These are phyloP conservation scores for Enteromius anoplus DNA, from an alignment of 2,797 vertebrate genomes.

Conservation along the genomic window DNA sequence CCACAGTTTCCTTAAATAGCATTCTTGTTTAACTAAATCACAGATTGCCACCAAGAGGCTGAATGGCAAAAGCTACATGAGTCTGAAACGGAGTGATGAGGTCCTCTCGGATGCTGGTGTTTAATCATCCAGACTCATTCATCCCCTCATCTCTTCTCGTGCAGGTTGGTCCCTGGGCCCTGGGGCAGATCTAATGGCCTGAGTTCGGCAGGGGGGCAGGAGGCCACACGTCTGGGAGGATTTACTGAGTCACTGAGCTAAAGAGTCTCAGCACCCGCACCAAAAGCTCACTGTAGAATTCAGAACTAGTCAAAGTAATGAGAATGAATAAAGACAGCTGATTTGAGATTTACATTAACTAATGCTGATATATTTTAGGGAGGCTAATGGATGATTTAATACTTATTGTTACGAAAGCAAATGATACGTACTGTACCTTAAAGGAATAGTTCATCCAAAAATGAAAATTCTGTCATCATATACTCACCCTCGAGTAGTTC, in stretches of 20 bases:
- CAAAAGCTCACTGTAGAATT: constrained; percentile 12
- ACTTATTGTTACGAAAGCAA: background rate
- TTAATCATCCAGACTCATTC: constrained; percentile 5
- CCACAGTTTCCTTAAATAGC: background rate
- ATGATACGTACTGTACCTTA: background rate
- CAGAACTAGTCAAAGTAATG: constrained; percentile 15
- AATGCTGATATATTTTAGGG: background rate
- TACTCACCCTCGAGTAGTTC: too few relatives aligned
- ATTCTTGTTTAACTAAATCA: background rate
- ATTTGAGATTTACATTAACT: constrained; percentile 3
- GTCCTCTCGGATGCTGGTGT: constrained; percentile 28
- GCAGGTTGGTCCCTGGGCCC: constrained; percentile 17
- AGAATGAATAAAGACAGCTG: background rate
- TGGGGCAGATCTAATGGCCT: constrained; percentile 35
- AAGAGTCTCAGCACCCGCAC: constrained; percentile 38
- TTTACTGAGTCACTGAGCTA: constrained; percentile 58
- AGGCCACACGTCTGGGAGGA: constrained; percentile 40
- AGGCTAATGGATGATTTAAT: background rate
- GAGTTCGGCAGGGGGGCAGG: constrained; percentile 32
- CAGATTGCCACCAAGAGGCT: background rate
- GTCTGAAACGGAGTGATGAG: constrained; percentile 4
- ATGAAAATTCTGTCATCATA: too few relatives aligned
- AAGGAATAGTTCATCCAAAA: too few relatives aligned
- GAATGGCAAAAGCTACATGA: background rate
- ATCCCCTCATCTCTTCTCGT: constrained; percentile 25